phyloP scores from a whole-genome alignment of 2,797 vertebrate genomes.

The Gymnoscopelus braueri region DNA sequence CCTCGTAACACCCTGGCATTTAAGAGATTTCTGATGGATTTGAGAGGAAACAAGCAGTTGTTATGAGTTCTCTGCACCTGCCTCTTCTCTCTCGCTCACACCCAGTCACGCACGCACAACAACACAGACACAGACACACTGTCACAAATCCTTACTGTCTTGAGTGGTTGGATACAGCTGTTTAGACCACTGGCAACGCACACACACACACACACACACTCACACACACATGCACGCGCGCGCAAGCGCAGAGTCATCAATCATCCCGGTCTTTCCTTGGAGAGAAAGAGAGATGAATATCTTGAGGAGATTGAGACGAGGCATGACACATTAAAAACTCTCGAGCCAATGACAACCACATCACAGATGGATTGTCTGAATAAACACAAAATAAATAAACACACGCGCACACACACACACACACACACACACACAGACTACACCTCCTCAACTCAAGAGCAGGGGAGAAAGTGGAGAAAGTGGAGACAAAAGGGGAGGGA shows the following conservation, averaged over 20 bases:
- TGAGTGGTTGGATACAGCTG: conserved; percentile 67
- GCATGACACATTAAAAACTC: conserved; percentile 32
- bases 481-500: too few relatives aligned
- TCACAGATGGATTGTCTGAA: conserved; percentile 55
- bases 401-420: background rate
- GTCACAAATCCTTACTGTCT: background rate
- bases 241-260: conserved; percentile 29
- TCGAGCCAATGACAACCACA: conserved; percentile 37
- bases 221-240: background rate
- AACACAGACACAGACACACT: conserved; percentile 1
- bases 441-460: background rate
- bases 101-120: conserved; percentile 39
- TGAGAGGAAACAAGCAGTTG: conserved; percentile 60
- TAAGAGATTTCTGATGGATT: conserved; percentile 68
- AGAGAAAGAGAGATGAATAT: conserved; percentile 34
- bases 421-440: conserved; percentile 13
- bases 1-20: conserved; percentile 65
- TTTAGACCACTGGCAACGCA: conserved; percentile 29
- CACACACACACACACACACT: conserved; percentile 13
- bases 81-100: conserved; percentile 45
- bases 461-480: too few relatives aligned
- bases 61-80: conserved; percentile 67
- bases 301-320: conserved; percentile 45
- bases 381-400: conserved; percentile 35
- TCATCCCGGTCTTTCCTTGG: conserved; percentile 33